Evolutionary conservation across 2,888 invertebrate genomes (phyloP).

Genomic region (Nomada lathburiana): DNA sequence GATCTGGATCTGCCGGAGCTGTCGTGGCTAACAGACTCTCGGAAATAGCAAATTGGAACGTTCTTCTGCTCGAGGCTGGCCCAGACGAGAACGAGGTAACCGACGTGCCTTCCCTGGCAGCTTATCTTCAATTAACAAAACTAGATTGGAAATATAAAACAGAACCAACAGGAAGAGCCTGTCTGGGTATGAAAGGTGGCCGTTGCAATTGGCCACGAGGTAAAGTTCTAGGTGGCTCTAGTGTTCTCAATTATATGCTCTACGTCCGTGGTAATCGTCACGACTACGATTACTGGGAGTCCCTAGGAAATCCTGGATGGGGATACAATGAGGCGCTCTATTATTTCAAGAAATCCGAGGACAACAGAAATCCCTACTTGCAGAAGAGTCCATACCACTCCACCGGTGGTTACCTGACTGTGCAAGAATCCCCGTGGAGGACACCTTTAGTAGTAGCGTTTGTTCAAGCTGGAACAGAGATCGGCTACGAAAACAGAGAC

Average conservation of each 20-base stretch:
- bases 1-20: conserved; percentile 95
- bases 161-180: conserved; percentile 92
- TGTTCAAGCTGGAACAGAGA: conserved; percentile 92
- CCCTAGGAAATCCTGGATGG: conserved; percentile 95
- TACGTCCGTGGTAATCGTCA: conserved; percentile 93
- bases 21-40: conserved; percentile 93
- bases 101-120: conserved; percentile 94
- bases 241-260: conserved; percentile 95
- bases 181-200: conserved; percentile 92
- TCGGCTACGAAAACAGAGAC: conserved; percentile 93
- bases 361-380: conserved; percentile 94
- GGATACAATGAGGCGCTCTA: conserved; percentile 92
- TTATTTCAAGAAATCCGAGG: conserved; percentile 96
- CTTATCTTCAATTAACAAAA: conserved; percentile 93
- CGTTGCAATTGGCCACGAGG: conserved; percentile 96
- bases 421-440: conserved; percentile 94
- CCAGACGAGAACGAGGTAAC: conserved; percentile 95
- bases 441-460: conserved; percentile 93
- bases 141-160: conserved; percentile 96
- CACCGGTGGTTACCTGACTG: conserved; percentile 90
- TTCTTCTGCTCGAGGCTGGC: conserved; percentile 93
- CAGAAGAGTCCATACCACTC: conserved; percentile 89
- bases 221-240: conserved; percentile 95
- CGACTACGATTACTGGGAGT: conserved; percentile 96
- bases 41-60: conserved; percentile 91